Base-by-base conservation (phyloP, 2,888 invertebrate genomes). In the Netelia fuscicornis region DNA sequence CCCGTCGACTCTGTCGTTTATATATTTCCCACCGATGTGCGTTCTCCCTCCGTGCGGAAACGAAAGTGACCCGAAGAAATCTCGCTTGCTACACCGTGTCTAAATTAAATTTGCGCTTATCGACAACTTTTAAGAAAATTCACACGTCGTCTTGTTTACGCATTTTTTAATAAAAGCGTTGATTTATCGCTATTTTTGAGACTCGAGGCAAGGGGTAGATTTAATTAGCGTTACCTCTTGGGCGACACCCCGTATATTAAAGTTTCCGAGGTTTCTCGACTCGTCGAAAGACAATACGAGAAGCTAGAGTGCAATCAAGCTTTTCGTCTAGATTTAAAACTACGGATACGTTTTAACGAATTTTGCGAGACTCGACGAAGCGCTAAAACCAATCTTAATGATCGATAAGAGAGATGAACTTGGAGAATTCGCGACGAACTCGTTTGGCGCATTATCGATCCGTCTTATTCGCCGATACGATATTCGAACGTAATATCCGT, bases 401-500 rank as follows among this genome's bases (percentile, higher is more conserved):
- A 30, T 30, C 2, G 3, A 3, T 30, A 30, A 30, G 30, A 37
- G 37, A 37, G 37, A 37, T 37, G 37, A 37, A 37, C 37, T 37
- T 37, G 37, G 37, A 37, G 6, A 37, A 37, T 37, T 37, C 37
- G 37, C 37, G 37, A 65, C 65, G 52, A 65, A 75, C 48, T 13
- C 48, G 48, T 72, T 84, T 65, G 52, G 44, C 67, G 42, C 52
- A 11, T 76, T 80, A 89, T 89, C 87, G 87, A 89, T 87, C 87
- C 54, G 60, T 77, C 80, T 78, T 81, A 67, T 86, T 84, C 76
- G 83, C 82, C 84, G 85, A 88, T 87, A 85, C 78, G 87, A 88
- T 89, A 87, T 90, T 87, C 87, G 85, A 89, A 88, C 87, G 84
- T 89, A 90, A 90, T 90, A 91, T 89, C 85, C 65, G 37, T 87